A percentile compares a stretch with the other conserved stretches of the same genome.
These are phyloP conservation scores for Periophthalmodon schlosseri DNA, from an alignment of 2,113 vertebrate genomes.

Conservation along the genomic window DNA sequence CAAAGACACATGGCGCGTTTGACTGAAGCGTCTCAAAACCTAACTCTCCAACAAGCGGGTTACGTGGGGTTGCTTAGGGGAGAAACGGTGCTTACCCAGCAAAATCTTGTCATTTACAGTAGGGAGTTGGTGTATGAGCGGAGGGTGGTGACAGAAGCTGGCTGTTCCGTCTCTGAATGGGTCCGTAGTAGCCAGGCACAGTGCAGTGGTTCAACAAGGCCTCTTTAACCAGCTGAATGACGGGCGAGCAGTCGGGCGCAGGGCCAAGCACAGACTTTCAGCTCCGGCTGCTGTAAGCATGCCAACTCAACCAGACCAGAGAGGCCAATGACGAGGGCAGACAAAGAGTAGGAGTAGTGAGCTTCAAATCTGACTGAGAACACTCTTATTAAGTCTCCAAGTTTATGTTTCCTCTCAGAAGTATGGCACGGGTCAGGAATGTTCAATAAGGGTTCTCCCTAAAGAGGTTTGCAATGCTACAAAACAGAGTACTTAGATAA, in stretches of 20 bases:
- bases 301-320: conserved; percentile 60
- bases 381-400: conserved; percentile 9
- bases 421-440: conserved; percentile 19
- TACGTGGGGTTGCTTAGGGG: conserved; percentile 34
- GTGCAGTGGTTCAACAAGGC: conserved; percentile 66
- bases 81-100: conserved; percentile 22
- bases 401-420: conserved; percentile 11
- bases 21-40: conserved; percentile 30
- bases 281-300: conserved; percentile 52
- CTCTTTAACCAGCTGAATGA: conserved; percentile 68
- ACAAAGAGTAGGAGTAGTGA: conserved; percentile 32
- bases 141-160: conserved; percentile 52
- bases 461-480: not conserved
- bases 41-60: conserved; percentile 32
- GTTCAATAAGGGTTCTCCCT: conserved; percentile 7
- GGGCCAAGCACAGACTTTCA: conserved; percentile 62
- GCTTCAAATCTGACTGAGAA: conserved; percentile 32
- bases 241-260: conserved; percentile 54
- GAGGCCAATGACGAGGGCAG: conserved; percentile 35
- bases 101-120: conserved; percentile 39
- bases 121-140: conserved; percentile 49
- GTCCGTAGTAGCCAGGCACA: conserved; percentile 58
- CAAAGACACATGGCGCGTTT: conserved; percentile 30
- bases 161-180: conserved; percentile 61
- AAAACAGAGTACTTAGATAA: not conserved